Conservation (phyloP, 2,888 invertebrate species). For the Sminthurinus aureus region DNA sequence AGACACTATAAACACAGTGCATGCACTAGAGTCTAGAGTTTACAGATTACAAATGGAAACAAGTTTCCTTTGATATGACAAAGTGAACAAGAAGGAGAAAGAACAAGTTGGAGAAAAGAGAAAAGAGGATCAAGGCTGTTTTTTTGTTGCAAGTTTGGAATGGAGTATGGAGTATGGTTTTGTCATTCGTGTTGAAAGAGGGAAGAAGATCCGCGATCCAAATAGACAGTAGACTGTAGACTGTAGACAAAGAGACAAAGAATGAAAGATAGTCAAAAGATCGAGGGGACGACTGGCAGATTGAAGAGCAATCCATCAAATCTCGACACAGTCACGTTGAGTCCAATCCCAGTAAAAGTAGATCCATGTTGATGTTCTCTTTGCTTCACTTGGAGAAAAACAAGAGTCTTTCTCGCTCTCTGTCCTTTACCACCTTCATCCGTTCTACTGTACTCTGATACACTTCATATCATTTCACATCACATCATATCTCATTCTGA, state of each 20-base stretch:
- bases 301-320: constrained; percentile 49
- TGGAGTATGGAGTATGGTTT: neutral
- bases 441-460: neutral
- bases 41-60: too few species aligned
- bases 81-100: neutral
- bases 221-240: neutral
- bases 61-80: too few species aligned
- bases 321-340: constrained; percentile 47
- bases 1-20: too few species aligned
- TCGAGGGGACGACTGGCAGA: constrained; percentile 38
- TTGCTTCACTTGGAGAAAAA: neutral
- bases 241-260: neutral
- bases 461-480: neutral
- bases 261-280: constrained; percentile 20
- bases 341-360: constrained; percentile 41
- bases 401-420: neutral
- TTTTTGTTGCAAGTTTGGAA: neutral
- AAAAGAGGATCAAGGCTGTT: neutral
- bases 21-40: too few species aligned
- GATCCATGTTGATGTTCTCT: constrained; percentile 41
- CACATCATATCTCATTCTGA: neutral
- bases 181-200: neutral
- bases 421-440: constrained; percentile 17
- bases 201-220: neutral
- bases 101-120: neutral